Conservation (phyloP, 2,797 vertebrate genomes). For the Esox lucius region DNA sequence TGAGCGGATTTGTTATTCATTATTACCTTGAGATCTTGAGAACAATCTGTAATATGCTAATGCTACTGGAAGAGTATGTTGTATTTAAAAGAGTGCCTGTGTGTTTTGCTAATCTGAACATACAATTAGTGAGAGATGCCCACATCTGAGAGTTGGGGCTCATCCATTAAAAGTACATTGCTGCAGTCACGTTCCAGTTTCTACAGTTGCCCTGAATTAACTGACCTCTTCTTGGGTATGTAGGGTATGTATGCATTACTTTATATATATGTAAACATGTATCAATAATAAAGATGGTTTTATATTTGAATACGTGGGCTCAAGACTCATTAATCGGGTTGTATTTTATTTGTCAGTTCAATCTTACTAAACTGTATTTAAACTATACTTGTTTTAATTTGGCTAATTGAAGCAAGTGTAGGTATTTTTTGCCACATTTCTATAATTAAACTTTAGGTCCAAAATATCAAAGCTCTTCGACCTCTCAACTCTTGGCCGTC, state of each 20-base stretch:
- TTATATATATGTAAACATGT: not conserved
- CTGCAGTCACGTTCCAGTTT: conserved; percentile 18
- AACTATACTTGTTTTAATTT: conserved; percentile 11
- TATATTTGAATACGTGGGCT: not conserved
- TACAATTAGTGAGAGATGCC: not conserved
- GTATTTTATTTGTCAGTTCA: not conserved
- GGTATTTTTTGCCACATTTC: not conserved
- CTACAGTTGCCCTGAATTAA: conserved; percentile 15
- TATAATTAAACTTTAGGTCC: too few relatives aligned
- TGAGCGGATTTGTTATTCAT: not conserved
- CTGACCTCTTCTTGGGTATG: conserved; percentile 24
- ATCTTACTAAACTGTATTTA: conserved; percentile 14
- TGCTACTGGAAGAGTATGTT: not conserved
- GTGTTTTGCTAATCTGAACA: not conserved
- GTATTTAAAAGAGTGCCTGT: not conserved
- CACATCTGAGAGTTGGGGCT: not conserved
- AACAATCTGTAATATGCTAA: not conserved
- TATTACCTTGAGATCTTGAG: not conserved
- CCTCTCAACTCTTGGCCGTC: too few relatives aligned
- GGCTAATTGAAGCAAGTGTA: not conserved
- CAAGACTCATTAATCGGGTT: not conserved
- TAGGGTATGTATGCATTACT: conserved; percentile 21
- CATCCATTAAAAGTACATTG: conserved; percentile 7
- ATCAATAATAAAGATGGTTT: not conserved
- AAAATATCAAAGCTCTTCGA: too few relatives aligned